phyloP scores from a whole-genome alignment of 1,140 invertebrate genomes.

The Diachasmimorpha longicaudata region DNA sequence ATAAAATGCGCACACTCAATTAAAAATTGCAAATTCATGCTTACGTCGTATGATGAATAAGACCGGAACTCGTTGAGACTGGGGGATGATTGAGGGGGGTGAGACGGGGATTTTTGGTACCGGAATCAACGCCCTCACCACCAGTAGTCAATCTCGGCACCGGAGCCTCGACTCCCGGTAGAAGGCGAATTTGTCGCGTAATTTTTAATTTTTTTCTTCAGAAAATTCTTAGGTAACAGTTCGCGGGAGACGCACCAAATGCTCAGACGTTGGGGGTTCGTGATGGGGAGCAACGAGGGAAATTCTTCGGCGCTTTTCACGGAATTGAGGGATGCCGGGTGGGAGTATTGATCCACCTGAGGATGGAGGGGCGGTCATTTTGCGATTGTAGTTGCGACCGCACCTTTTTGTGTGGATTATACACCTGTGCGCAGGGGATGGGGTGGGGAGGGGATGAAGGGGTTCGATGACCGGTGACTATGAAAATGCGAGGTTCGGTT shows the following conservation, averaged over 20 bases:
- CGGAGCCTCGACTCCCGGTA: not conserved
- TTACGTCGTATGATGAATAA: not conserved
- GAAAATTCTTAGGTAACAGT: not conserved
- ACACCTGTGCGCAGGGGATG: not conserved
- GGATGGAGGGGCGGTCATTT: not conserved
- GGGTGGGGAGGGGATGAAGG: not conserved
- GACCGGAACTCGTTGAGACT: not conserved
- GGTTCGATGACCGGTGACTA: not conserved
- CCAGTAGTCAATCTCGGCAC: not conserved
- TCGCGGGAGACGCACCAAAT: not conserved
- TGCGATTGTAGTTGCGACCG: not conserved
- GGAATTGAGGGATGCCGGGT: not conserved
- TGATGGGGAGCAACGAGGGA: not conserved
- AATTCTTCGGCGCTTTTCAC: not conserved
- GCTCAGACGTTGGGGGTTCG: not conserved
- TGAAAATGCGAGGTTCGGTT: too few species aligned
- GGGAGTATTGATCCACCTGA: not conserved
- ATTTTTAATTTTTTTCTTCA: not conserved
- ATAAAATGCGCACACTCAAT: not conserved
- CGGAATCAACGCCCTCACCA: not conserved
- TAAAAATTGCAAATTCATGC: not conserved
- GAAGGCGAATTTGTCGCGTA: not conserved
- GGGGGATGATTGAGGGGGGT: not conserved
- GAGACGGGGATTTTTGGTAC: not conserved
- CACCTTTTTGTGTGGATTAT: not conserved